A percentile compares a stretch with the other conserved stretches of the same genome.
phyloP scores from a whole-genome alignment of 1,140 invertebrate genomes.

The Orchesella cincta region DNA sequence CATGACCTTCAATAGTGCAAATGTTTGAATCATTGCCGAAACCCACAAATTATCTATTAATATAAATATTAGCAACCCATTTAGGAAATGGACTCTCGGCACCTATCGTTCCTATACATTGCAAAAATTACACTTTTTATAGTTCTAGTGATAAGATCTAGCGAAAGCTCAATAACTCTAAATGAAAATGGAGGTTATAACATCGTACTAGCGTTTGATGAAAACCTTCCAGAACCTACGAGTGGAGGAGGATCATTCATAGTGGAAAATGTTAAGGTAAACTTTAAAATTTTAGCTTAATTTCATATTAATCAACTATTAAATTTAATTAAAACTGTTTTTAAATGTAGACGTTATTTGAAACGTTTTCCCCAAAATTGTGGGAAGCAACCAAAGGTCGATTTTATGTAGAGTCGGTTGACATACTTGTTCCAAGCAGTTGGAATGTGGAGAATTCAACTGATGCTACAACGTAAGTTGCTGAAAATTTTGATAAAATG shows the following conservation, averaged over 20 bases:
- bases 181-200: background rate
- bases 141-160: background rate
- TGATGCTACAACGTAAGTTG: too few relatives aligned
- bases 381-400: background rate
- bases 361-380: background rate
- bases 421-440: background rate
- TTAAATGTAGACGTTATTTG: background rate
- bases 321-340: background rate
- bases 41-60: too few relatives aligned
- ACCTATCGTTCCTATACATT: background rate
- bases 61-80: too few relatives aligned
- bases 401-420: background rate
- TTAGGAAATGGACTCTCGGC: too few relatives aligned
- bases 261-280: background rate
- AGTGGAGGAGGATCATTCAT: background rate
- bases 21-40: too few relatives aligned
- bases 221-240: background rate
- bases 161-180: too few relatives aligned
- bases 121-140: background rate
- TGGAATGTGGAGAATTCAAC: too few relatives aligned
- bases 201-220: background rate
- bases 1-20: too few relatives aligned
- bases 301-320: background rate
- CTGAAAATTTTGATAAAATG: too few relatives aligned
- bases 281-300: background rate